These are phyloP conservation scores for Pinctada fucata DNA, from an alignment of 2,888 invertebrate species.

Conservation along the genomic window DNA sequence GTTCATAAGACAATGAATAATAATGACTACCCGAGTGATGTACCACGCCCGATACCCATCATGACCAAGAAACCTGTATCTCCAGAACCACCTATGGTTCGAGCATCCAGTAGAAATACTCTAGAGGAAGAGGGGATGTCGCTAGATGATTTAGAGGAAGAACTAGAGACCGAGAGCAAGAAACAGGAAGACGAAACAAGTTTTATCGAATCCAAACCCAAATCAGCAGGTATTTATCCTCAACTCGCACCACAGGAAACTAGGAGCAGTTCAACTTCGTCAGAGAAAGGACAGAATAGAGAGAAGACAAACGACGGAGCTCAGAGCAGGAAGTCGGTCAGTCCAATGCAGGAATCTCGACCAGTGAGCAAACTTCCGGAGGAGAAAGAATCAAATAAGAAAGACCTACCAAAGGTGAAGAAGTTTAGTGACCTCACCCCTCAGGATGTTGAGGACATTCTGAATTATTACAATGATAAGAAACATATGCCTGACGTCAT, in stretches of 20 bases:
- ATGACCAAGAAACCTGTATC: not conserved
- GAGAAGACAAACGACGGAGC: not conserved
- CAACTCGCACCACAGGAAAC: not conserved
- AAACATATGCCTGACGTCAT: conserved; percentile 44
- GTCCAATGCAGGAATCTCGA: not conserved
- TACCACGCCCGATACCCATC: not conserved
- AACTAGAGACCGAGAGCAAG: conserved; percentile 4
- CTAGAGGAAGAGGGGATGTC: conserved; percentile 19
- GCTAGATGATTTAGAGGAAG: conserved; percentile 29
- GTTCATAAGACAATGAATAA: not conserved
- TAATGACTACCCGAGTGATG: not conserved
- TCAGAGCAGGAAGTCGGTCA: not conserved
- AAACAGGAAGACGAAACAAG: conserved; percentile 28
- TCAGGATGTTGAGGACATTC: conserved; percentile 34
- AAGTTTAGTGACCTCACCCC: conserved; percentile 21
- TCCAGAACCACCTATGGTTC: not conserved
- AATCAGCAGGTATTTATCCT: not conserved
- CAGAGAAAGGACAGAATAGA: not conserved
- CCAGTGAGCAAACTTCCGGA: not conserved
- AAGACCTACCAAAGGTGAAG: conserved; percentile 20
- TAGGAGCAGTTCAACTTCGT: not conserved
- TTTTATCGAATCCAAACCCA: conserved; percentile 14
- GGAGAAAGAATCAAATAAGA: conserved; percentile 18
- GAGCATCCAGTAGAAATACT: not conserved
- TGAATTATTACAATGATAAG: conserved; percentile 42